phyloP scores from a whole-genome alignment of 2,888 invertebrate genomes.

The Tenthredo scrophulariae region DNA sequence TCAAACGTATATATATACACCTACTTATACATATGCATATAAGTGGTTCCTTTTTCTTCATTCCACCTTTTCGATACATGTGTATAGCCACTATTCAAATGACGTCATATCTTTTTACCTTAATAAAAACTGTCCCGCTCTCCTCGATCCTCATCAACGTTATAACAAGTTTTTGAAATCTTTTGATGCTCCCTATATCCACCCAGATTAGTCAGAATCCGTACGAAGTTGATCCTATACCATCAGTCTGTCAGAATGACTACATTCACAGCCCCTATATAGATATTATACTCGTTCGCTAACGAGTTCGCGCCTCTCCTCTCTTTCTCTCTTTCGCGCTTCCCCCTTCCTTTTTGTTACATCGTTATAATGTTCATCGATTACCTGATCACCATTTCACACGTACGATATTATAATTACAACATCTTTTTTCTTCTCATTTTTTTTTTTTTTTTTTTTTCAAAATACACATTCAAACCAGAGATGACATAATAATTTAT shows the following conservation, averaged over 20 bases:
- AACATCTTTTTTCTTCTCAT: neutral
- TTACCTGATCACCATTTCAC: neutral
- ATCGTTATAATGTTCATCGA: conserved; percentile 24
- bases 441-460: neutral
- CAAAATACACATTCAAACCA: neutral
- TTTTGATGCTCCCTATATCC: conserved; percentile 1
- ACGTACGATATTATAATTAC: neutral
- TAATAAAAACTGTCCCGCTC: neutral
- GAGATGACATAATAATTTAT: neutral
- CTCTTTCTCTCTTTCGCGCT: neutral
- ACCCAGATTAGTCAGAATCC: conserved; percentile 23
- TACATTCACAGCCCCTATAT: neutral
- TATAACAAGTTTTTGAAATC: conserved; percentile 17
- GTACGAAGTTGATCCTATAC: neutral
- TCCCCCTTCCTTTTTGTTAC: neutral
- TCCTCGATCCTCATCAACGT: neutral
- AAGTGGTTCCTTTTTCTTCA: neutral
- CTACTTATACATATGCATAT: too few species aligned
- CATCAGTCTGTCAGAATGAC: neutral
- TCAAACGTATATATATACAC: too few species aligned
- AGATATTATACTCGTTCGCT: conserved; percentile 6
- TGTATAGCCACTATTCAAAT: neutral
- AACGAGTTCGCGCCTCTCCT: conserved; percentile 21
- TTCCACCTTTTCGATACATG: neutral
- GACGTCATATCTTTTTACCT: neutral